Evolutionary conservation across 2,888 invertebrate species (phyloP), one percentile per base, ranked within the genome.

Genomic region (Acrobasis repandana): DNA sequence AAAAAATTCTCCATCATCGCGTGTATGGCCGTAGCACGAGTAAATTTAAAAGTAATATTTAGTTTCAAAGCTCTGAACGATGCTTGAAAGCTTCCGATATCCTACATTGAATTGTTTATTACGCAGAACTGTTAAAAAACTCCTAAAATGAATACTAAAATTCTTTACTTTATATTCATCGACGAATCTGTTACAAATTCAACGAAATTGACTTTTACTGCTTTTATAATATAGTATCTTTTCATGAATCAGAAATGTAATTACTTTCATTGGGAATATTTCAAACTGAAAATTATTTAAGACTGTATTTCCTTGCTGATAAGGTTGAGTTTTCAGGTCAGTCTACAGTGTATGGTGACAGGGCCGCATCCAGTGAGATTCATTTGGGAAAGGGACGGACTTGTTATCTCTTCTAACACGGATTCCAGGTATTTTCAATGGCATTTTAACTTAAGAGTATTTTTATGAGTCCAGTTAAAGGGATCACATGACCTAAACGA

Each of bases 311-410:
- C 5, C 3, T 20, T 38, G 6, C 11, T 0, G 0, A 63, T 70
- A 72, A 65, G 61, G 68, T 66, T 52, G 38, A 61, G 47, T 49
- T 67, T 69, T 75, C 69, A 92, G 92, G 82, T 89, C 46, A 83
- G 77, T 71, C 78, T 92, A 58, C 89, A 90, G 61, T 92, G 92
- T 74, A 82, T 82, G n/a, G 79, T 90, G 28, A 89, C 77, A 62
- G 90, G 90, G 0, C 85, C 84, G 54, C 87, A 90, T 74, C 90
- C 91, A 15, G 83, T 85, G 8, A 82, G 89, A 72, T 86, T 91
- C 69, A 78, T 87, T 65, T 92, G 92, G 92, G 90, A 92, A 67
- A 79, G 92, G 74, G 92, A 92, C 62, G 89, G 90, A 2, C 80
- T 90, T 58, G 79, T 87, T 64, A 79, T 92, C 66, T 90, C 91